Conservation (phyloP, 2,113 vertebrate species). For the Gymnogyps californianus region DNA sequence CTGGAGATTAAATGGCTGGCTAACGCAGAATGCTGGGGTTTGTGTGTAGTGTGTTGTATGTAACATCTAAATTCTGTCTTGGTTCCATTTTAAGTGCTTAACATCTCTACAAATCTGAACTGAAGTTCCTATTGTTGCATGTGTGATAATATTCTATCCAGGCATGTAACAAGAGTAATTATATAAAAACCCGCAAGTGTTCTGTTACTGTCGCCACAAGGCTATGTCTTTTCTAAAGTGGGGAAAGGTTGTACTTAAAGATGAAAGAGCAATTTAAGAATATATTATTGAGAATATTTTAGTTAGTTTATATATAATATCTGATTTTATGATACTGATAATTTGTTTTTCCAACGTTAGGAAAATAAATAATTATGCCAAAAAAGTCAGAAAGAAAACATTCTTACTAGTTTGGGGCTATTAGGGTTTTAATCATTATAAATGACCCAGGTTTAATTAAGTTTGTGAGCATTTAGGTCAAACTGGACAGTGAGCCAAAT, state of each 20-base stretch:
- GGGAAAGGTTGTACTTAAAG: background rate
- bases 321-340: background rate
- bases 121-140: background rate
- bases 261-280: background rate
- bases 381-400: background rate
- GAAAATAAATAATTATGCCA: background rate
- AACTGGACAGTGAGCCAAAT: slow-evolving; percentile 28
- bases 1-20: background rate
- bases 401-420: background rate
- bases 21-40: background rate
- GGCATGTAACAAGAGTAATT: background rate
- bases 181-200: background rate
- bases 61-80: background rate
- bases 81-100: background rate
- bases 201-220: background rate
- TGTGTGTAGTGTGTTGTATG: background rate
- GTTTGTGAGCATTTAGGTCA: slow-evolving; percentile 6
- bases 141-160: background rate
- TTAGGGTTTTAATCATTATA: background rate
- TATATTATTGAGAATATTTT: background rate
- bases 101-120: background rate
- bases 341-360: background rate
- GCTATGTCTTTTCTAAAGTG: background rate
- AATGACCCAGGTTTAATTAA: slow-evolving; percentile 18
- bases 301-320: background rate